Percentiles rank a stretch among this genome's conserved stretches.
Evolutionary conservation across 2,888 invertebrate species (phyloP).

Genomic region (Monochamus alternatus): DNA sequence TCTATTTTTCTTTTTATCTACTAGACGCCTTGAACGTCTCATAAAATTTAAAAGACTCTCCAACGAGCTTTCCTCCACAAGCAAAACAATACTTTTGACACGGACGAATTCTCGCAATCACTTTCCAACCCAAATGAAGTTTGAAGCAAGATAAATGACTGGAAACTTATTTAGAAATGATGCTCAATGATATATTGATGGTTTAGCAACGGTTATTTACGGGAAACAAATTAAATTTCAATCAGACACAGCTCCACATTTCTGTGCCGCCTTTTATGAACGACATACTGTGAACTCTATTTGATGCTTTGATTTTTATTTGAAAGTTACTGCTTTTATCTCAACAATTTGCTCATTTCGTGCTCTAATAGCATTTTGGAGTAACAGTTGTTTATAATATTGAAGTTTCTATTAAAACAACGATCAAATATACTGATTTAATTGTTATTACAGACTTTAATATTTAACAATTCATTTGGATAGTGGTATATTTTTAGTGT

Average conservation of each 20-base stretch:
- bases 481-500: too few relatives aligned
- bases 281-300: too few relatives aligned
- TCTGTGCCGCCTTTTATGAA: too few relatives aligned
- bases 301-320: background rate
- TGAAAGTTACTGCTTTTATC: too few relatives aligned
- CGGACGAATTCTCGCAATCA: background rate
- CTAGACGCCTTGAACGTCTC: background rate
- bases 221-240: background rate
- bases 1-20: too few relatives aligned
- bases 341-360: too few relatives aligned
- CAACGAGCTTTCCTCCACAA: background rate
- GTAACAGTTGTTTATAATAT: too few relatives aligned
- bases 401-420: too few relatives aligned
- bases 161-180: conserved; percentile 2
- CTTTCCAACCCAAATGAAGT: background rate
- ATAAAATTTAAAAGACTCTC: background rate
- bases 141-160: conserved; percentile 4
- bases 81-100: background rate
- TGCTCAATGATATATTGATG: background rate
- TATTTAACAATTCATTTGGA: too few relatives aligned
- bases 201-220: background rate
- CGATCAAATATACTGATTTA: too few relatives aligned
- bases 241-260: background rate
- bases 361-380: too few relatives aligned
- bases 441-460: too few relatives aligned